phyloP scores from a whole-genome alignment of 1,140 invertebrate species.

The Neoseiulus cucumeris region DNA sequence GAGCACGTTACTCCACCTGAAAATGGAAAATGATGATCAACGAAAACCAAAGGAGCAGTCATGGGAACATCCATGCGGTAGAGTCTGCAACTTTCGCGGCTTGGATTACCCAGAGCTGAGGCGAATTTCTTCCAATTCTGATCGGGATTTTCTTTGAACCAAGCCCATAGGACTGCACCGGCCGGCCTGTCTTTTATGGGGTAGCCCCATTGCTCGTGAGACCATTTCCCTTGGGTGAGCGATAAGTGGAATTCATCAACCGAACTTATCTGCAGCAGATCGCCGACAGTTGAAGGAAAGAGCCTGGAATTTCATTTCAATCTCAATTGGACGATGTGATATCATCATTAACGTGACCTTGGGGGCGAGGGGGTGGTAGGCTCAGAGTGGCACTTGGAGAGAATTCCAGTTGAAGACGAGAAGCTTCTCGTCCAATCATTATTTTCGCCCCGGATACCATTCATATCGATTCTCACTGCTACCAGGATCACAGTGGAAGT shows the following conservation, averaged over 20 bases:
- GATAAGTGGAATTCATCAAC: conserved; percentile 75
- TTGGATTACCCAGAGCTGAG: conserved; percentile 4
- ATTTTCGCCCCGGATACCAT: no score
- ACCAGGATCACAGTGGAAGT: no score
- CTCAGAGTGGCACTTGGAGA: no score
- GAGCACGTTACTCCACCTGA: conserved; percentile 45
- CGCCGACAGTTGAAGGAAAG: conserved; percentile 70
- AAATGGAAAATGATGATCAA: not conserved
- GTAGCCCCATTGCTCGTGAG: conserved; percentile 79
- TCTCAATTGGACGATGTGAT: not conserved
- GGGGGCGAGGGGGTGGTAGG: no score
- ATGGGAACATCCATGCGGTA: no score
- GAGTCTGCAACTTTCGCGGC: no score
- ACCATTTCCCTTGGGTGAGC: conserved; percentile 79
- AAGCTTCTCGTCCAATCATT: no score
- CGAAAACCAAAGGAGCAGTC: not conserved
- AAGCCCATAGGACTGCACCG: conserved; percentile 76
- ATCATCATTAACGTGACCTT: no score
- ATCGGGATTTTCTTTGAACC: conserved; percentile 45
- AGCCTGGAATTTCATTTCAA: conserved; percentile 41
- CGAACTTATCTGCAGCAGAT: conserved; percentile 62
- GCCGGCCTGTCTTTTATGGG: conserved; percentile 60
- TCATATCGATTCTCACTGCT: no score
- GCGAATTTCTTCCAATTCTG: conserved; percentile 28
- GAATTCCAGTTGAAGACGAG: no score